Conservation (phyloP, 2,888 invertebrate species). For the Stenichneumon culpator region DNA sequence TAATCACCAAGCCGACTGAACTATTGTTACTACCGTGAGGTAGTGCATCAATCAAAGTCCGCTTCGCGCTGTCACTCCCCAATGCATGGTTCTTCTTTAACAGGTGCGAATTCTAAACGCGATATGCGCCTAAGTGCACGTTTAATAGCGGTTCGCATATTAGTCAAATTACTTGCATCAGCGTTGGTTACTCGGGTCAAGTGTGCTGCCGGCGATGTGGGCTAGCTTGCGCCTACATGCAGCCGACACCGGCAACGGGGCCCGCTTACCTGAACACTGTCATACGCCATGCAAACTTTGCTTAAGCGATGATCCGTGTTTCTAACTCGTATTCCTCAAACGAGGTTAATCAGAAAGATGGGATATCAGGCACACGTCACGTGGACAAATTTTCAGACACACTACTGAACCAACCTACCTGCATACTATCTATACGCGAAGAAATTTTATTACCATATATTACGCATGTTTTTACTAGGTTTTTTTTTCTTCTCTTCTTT, state of each 20-base stretch:
- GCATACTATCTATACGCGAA: neutral
- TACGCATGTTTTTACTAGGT: neutral
- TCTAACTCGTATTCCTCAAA: neutral
- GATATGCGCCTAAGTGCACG: neutral
- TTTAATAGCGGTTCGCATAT: constrained; percentile 12
- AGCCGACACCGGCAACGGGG: neutral
- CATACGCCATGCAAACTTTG: neutral
- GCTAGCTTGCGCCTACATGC: neutral
- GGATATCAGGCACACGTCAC: neutral
- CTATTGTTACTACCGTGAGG: neutral
- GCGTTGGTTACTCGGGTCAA: constrained; percentile 24
- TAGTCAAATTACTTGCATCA: constrained; percentile 35
- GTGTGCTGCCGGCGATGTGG: constrained; percentile 15
- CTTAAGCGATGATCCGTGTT: neutral
- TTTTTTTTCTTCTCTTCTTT: neutral
- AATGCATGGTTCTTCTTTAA: constrained; percentile 14
- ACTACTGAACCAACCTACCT: neutral
- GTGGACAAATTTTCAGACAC: neutral
- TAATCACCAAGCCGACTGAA: neutral
- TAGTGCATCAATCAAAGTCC: constrained; percentile 22
- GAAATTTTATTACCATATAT: neutral
- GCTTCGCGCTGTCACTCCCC: neutral
- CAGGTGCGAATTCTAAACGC: neutral
- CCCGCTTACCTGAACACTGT: neutral
- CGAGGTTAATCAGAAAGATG: neutral